A percentile compares a stretch with the other conserved stretches of the same genome.
Conservation (phyloP, 2,797 vertebrate genomes). For the Strix occidentalis region DNA sequence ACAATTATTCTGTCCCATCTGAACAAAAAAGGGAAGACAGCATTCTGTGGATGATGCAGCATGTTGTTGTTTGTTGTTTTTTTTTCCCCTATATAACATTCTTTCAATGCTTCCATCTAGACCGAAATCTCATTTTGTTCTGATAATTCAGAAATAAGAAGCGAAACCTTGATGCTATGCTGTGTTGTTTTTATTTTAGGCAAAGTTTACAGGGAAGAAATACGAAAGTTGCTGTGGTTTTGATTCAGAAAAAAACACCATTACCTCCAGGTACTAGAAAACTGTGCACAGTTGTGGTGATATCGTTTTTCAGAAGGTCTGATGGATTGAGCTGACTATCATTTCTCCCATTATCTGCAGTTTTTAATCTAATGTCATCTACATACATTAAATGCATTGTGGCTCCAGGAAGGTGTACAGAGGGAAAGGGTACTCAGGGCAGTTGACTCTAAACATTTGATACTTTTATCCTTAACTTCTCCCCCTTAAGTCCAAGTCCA, state of each 20-base stretch:
- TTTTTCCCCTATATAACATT: background rate
- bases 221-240: constrained; percentile 96
- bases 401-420: background rate
- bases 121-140: background rate
- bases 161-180: background rate
- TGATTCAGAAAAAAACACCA: constrained; percentile 98
- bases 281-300: background rate
- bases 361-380: background rate
- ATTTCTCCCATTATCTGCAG: background rate
- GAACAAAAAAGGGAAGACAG: background rate
- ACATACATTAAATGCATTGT: background rate
- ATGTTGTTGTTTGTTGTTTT: background rate
- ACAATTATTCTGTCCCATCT: background rate
- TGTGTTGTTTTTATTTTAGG: constrained; percentile 67
- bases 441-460: background rate
- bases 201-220: constrained; percentile 97
- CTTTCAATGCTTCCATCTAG: background rate
- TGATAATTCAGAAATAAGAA: background rate
- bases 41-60: background rate
- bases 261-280: constrained; percentile 90
- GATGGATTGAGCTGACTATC: background rate
- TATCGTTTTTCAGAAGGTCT: background rate
- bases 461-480: background rate
- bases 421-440: background rate
- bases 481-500: background rate